Evolutionary conservation across 1,140 invertebrate genomes (phyloP), one percentile per base, ranked within the genome.

Genomic region (Dendroctonus ponderosae): DNA sequence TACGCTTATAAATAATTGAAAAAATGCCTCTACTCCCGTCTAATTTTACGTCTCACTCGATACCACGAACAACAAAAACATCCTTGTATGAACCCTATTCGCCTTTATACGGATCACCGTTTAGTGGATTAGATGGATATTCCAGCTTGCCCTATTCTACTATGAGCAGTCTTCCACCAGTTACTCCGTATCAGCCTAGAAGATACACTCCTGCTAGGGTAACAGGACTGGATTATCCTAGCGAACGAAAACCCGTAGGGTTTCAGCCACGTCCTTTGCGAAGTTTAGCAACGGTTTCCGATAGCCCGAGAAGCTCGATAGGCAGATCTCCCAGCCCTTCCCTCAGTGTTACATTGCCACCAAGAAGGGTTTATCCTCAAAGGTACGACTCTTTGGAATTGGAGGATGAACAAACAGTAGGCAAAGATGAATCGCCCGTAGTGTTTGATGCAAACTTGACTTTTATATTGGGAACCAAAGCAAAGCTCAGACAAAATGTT

Each of bases 391-490:
- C 54, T n/a, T 77, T 78, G 39, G 78, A 79, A 54, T 76, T 78
- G 6, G 79, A 82, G 68, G 71, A 84, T 4, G 82, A 84, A 46
- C 85, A 88, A 71, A 75, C 87, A 46, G 81, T 81, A 2, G 76
- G 78, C 7, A 85, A 85, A 72, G 89, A 90, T 67, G 86, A 87
- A 52, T 86, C 90, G 0, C 88, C 90, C 0, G 89, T 92, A 0
- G 85, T 93, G 0, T 90, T 92, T 64, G 88, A 91, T 70, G 91
- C 89, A 0, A 92, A 91, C 73, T 79, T 93, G 9, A 89, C 87
- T 7, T 92, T 92, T 70, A 84, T 91, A 0, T 79, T 92, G 37
- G 89, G 89, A 0, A 85, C 86, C 64, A 85, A 87, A 60, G 84
- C 82, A 71, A 87, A 89, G 73, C 80, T 91, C 5, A 81, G 84